These are phyloP conservation scores for Cordylochernes scorpioides DNA, from an alignment of 2,888 invertebrate species.

Conservation along the genomic window DNA sequence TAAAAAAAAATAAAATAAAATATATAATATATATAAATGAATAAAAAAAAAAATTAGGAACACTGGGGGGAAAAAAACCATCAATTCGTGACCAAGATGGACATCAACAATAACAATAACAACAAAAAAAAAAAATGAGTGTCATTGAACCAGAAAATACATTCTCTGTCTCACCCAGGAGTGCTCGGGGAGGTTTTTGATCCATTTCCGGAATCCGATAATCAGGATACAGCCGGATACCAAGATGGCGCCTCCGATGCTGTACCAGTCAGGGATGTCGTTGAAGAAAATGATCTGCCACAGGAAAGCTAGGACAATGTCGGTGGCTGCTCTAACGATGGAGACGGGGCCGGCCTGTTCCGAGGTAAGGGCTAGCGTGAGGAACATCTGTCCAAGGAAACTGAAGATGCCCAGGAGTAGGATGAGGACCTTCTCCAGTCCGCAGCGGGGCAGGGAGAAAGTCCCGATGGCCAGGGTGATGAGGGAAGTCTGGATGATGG, in stretches of 20 bases:
- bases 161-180: slow-evolving; percentile 6
- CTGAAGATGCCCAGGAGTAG: slow-evolving; percentile 23
- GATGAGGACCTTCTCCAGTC: slow-evolving; percentile 46
- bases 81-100: no score
- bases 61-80: no score
- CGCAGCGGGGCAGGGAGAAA: slow-evolving; percentile 53
- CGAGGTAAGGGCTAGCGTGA: slow-evolving; percentile 58
- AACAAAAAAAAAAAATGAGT: no score
- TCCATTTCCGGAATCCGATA: slow-evolving; percentile 62
- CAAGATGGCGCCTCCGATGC: slow-evolving; percentile 52
- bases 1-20: no score
- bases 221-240: slow-evolving; percentile 58
- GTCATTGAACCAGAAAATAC: no score
- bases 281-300: slow-evolving; percentile 68
- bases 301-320: slow-evolving; percentile 68
- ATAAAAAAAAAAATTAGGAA: no score
- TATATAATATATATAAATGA: no score
- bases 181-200: slow-evolving; percentile 41
- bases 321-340: slow-evolving; percentile 54
- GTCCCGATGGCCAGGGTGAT: slow-evolving; percentile 43
- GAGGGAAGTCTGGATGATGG: slow-evolving; percentile 32
- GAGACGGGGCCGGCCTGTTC: slow-evolving; percentile 82
- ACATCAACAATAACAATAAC: no score
- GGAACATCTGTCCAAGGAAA: slow-evolving; percentile 22
- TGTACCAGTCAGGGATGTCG: slow-evolving; percentile 54